These are phyloP conservation scores for Fratercula arctica DNA, from an alignment of 2,797 vertebrate species.

Conservation along the genomic window DNA sequence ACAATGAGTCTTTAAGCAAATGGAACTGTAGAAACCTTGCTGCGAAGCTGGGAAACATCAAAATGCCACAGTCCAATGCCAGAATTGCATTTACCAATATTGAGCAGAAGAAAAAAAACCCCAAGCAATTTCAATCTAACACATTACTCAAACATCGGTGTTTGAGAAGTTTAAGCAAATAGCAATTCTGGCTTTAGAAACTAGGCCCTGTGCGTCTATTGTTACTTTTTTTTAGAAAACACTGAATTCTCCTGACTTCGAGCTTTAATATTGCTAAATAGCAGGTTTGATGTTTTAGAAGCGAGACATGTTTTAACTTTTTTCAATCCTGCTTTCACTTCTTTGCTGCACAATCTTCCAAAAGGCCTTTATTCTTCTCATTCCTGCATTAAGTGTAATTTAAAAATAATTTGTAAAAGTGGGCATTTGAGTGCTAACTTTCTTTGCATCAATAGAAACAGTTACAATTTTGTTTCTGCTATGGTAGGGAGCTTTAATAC, in stretches of 20 bases:
- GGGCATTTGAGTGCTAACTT: neutral
- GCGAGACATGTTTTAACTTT: slow-evolving; percentile 15
- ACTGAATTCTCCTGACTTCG: slow-evolving; percentile 65
- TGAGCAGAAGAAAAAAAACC: neutral
- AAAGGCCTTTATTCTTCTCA: slow-evolving; percentile 76
- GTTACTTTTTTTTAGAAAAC: slow-evolving; percentile 2
- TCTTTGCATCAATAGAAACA: neutral
- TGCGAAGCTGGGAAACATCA: neutral
- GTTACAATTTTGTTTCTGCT: slow-evolving; percentile 20
- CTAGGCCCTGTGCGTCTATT: neutral
- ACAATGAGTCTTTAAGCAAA: neutral
- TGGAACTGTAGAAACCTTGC: neutral
- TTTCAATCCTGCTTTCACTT: slow-evolving; percentile 82
- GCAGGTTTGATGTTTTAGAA: slow-evolving; percentile 81
- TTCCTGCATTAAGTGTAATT: slow-evolving; percentile 39
- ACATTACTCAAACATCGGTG: neutral
- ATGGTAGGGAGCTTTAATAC: slow-evolving; percentile 24
- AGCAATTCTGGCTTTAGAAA: neutral
- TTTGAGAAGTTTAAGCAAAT: neutral
- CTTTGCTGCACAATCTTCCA: slow-evolving; percentile 76
- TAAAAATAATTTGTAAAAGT: slow-evolving; percentile 8
- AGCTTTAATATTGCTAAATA: slow-evolving; percentile 83
- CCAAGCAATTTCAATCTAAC: neutral
- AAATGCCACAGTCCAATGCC: neutral
- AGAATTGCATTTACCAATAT: neutral